Percentiles rank a stretch among this genome's conserved stretches.
Conservation (phyloP, 2,888 invertebrate species). For the Frankliniella intonsa region DNA sequence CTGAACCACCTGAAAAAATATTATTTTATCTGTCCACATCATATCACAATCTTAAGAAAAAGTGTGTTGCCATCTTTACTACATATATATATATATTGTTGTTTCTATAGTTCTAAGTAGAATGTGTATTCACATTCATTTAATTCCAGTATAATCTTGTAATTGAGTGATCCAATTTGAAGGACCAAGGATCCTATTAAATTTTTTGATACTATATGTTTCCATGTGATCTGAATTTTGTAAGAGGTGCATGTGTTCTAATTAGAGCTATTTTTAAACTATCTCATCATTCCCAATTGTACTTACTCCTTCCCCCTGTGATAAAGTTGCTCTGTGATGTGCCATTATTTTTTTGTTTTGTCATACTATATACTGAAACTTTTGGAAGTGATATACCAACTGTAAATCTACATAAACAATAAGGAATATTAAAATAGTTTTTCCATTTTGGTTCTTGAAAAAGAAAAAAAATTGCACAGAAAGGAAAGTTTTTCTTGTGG, state of each 20-base stretch:
- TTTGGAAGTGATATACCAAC: not conserved
- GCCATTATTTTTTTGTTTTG: not conserved
- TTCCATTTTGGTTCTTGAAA: too few relatives aligned
- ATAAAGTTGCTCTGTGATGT: conserved; percentile 3
- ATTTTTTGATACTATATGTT: not conserved
- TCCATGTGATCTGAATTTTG: not conserved
- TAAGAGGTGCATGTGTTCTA: not conserved
- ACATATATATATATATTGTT: not conserved
- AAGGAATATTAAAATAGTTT: not conserved
- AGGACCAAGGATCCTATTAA: not conserved
- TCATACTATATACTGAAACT: not conserved
- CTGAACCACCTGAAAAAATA: not conserved
- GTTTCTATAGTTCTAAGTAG: not conserved
- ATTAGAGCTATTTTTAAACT: not conserved
- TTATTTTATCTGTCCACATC: conserved; percentile 22
- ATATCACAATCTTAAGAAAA: not conserved
- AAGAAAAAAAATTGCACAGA: too few relatives aligned
- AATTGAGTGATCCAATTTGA: not conserved
- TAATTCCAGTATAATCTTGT: not conserved
- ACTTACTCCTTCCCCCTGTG: not conserved
- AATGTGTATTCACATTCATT: not conserved
- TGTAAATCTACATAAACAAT: not conserved
- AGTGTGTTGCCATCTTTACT: not conserved
- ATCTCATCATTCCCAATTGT: not conserved
- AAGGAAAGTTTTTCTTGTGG: too few relatives aligned